Evolutionary conservation across 1,140 invertebrate species (phyloP).

Genomic region (Agrilus planipennis): DNA sequence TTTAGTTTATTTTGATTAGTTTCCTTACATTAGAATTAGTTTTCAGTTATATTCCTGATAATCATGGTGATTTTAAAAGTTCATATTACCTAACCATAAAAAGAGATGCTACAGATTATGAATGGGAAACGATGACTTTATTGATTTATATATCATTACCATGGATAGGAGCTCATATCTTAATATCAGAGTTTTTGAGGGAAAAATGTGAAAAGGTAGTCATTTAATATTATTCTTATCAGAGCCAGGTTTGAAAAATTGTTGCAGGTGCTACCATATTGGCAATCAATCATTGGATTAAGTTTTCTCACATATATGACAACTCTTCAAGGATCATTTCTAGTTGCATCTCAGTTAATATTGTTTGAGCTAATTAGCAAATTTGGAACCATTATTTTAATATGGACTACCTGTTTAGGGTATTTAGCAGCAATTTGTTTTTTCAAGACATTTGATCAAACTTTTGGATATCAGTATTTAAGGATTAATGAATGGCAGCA

Average conservation of each 20-base stretch:
- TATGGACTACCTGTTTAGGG: slow-evolving; percentile 1
- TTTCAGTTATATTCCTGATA: not conserved
- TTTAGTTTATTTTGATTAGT: not conserved
- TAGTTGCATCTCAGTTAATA: slow-evolving; percentile 22
- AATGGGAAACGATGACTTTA: slow-evolving; percentile 40
- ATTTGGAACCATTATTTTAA: slow-evolving; percentile 11
- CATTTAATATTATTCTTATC: too few species aligned
- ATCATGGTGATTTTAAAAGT: not conserved
- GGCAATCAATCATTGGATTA: slow-evolving; percentile 16
- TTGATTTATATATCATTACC: slow-evolving; percentile 31
- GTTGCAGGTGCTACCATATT: slow-evolving; percentile 11
- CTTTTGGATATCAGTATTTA: not conserved
- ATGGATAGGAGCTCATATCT: slow-evolving; percentile 35
- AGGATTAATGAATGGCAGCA: slow-evolving; percentile 15
- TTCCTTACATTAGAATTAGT: not conserved
- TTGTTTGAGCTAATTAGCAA: slow-evolving; percentile 15
- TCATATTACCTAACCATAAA: slow-evolving; percentile 28
- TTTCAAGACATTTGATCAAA: slow-evolving; percentile 2
- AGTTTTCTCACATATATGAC: slow-evolving; percentile 6
- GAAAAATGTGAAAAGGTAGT: too few species aligned
- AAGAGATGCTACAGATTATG: slow-evolving; percentile 40
- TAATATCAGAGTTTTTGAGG: slow-evolving; percentile 31
- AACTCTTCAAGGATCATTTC: slow-evolving; percentile 4
- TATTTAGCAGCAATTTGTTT: not conserved
- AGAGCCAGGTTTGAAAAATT: slow-evolving; percentile 4